Conservation (phyloP, 2,888 invertebrate species). For the Drosophila flavopinicola region DNA sequence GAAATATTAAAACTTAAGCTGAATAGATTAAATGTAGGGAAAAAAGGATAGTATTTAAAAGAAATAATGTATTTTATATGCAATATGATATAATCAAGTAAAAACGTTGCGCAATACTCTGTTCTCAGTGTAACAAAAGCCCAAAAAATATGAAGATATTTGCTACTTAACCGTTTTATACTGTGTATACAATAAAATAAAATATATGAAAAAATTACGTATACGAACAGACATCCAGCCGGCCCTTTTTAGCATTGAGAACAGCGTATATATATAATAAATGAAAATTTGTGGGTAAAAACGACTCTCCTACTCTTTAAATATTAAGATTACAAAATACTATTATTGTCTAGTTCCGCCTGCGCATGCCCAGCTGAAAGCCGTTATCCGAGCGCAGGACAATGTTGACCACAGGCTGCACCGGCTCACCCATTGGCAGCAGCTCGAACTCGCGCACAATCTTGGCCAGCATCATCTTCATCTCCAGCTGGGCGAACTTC, state of each 20-base stretch:
- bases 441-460: constrained; percentile 69
- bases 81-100: too few relatives aligned
- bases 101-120: too few relatives aligned
- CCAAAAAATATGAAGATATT: too few relatives aligned
- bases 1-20: constrained; percentile 5
- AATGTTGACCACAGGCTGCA: constrained; percentile 65
- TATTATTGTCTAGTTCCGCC: background rate
- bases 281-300: background rate
- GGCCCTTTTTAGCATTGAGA: too few relatives aligned
- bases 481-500: constrained; percentile 77
- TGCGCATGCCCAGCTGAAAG: constrained; percentile 71
- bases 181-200: too few relatives aligned
- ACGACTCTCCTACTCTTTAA: too few relatives aligned
- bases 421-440: constrained; percentile 67
- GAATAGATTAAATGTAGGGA: background rate
- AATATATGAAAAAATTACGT: too few relatives aligned
- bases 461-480: constrained; percentile 74
- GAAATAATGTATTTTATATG: too few relatives aligned
- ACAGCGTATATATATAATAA: background rate
- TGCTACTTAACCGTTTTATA: too few relatives aligned
- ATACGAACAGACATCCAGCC: too few relatives aligned
- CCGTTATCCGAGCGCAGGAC: constrained; percentile 72
- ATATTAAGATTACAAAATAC: background rate
- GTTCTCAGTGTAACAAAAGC: too few relatives aligned
- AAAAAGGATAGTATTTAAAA: too few relatives aligned